Evolutionary conservation across 2,888 invertebrate species (phyloP).

Genomic region (Dasysyrphus albostriatus): DNA sequence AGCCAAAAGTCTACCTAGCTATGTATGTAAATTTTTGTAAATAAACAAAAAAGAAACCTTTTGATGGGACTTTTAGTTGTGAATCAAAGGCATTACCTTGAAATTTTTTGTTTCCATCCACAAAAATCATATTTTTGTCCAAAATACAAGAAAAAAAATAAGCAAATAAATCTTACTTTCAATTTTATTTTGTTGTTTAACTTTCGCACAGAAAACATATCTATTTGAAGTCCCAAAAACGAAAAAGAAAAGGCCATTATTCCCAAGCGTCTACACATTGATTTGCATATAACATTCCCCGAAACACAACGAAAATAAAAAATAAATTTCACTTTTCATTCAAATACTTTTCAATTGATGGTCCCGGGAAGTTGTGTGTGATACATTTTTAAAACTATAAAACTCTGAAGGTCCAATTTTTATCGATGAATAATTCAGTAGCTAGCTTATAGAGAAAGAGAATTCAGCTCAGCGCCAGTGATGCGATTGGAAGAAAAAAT

Average conservation of each 20-base stretch:
- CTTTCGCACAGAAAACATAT: slow-evolving; percentile 26
- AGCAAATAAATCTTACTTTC: slow-evolving; percentile 53
- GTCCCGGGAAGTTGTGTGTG: slow-evolving; percentile 50
- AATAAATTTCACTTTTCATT: slow-evolving; percentile 69
- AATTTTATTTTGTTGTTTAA: slow-evolving; percentile 58
- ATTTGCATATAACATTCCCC: slow-evolving; percentile 68
- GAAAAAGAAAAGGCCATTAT: slow-evolving; percentile 28
- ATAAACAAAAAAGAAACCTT: slow-evolving; percentile 23
- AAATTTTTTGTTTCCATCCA: background rate
- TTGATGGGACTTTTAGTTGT: background rate
- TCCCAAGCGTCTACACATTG: slow-evolving; percentile 8
- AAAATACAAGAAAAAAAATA: background rate
- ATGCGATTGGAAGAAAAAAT: slow-evolving; percentile 14
- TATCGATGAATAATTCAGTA: slow-evolving; percentile 69
- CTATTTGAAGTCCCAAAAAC: background rate
- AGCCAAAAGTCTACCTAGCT: slow-evolving; percentile 11
- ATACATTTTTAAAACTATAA: slow-evolving; percentile 47
- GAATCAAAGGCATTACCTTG: slow-evolving; percentile 28
- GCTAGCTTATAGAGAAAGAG: background rate
- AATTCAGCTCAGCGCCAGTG: slow-evolving; percentile 1
- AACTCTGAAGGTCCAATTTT: slow-evolving; percentile 49
- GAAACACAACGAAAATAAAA: slow-evolving; percentile 11
- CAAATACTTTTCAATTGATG: slow-evolving; percentile 57
- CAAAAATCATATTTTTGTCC: background rate
- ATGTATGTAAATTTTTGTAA: slow-evolving; percentile 33